These are phyloP conservation scores for Sinella curviseta DNA, from an alignment of 1,140 invertebrate genomes.

Conservation along the genomic window DNA sequence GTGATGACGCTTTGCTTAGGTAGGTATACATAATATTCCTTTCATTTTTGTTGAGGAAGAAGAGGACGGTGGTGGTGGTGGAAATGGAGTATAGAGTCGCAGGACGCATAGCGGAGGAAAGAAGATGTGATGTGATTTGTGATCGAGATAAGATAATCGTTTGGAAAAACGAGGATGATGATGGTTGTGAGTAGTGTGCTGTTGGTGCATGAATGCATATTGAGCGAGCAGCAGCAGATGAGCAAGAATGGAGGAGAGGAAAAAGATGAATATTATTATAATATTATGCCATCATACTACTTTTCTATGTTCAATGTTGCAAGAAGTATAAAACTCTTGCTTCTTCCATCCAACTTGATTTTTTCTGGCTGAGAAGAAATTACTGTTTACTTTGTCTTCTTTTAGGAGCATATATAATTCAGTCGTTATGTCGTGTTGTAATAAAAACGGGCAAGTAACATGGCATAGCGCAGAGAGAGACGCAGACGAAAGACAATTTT, in stretches of 20 bases:
- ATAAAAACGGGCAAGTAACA: background rate
- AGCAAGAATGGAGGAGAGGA: background rate
- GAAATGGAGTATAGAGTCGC: background rate
- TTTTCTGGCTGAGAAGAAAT: too few species aligned
- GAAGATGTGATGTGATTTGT: slow-evolving; percentile 15
- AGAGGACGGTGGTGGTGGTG: background rate
- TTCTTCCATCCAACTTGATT: too few species aligned
- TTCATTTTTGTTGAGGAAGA: background rate
- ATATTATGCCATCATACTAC: too few species aligned
- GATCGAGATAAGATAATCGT: slow-evolving; percentile 25
- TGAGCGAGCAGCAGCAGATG: background rate
- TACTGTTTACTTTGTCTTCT: background rate
- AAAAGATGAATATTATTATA: background rate
- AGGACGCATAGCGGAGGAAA: background rate
- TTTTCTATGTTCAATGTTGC: too few species aligned
- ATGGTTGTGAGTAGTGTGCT: too few species aligned
- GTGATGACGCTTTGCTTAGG: too few species aligned
- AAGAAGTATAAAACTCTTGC: too few species aligned
- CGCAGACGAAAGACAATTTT: too few species aligned
- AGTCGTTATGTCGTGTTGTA: background rate
- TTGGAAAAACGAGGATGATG: background rate
- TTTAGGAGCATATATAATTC: too few species aligned
- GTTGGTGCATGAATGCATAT: slow-evolving; percentile 13
- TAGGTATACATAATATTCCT: background rate
- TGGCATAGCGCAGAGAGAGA: too few species aligned